A percentile compares a stretch with the other conserved stretches of the same genome.
Conservation (phyloP, 2,888 invertebrate species). For the Stenotaenia linearis region DNA sequence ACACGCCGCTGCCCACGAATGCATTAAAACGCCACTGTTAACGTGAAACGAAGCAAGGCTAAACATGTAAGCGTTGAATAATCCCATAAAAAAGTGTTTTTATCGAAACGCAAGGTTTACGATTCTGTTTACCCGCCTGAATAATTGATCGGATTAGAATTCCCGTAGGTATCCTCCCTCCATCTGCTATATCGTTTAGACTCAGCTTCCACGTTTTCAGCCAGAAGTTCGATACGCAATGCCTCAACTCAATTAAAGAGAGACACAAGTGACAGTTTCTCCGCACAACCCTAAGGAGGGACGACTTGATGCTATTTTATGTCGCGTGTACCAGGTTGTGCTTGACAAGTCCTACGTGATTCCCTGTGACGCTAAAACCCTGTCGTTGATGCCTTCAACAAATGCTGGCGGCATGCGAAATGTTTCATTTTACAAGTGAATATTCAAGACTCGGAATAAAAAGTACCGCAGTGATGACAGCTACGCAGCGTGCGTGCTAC, state of each 20-base stretch:
- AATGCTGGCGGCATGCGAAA: conserved; percentile 8
- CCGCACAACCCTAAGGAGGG: neutral
- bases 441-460: neutral
- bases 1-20: no score
- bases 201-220: neutral
- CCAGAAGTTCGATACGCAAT: neutral
- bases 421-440: conserved; percentile 13
- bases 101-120: neutral
- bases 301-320: neutral
- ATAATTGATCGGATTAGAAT: neutral
- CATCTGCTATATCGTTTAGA: neutral
- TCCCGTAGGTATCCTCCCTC: neutral
- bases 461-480: neutral
- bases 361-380: neutral
- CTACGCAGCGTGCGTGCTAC: neutral
- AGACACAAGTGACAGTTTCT: neutral
- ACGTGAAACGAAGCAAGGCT: neutral
- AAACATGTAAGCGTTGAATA: neutral
- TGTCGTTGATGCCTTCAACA: neutral
- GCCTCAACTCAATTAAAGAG: neutral
- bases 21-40: neutral
- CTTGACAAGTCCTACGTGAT: neutral
- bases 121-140: neutral
- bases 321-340: neutral
- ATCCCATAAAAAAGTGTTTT: neutral